Base-by-base conservation (phyloP, 2,888 invertebrate genomes). In the Heteromurus nitidus region DNA sequence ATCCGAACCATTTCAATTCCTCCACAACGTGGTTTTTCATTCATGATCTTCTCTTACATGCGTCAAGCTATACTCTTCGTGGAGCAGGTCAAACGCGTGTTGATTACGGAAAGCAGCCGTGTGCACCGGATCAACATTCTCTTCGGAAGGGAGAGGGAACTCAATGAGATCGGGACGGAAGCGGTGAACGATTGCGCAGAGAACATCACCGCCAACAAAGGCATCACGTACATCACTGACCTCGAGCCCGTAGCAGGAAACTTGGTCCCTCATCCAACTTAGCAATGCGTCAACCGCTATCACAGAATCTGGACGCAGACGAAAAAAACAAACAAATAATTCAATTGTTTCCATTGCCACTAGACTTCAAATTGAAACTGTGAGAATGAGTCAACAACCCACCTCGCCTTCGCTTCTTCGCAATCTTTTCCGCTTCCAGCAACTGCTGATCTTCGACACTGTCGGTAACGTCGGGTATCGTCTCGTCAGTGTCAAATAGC, bases 81-180 rank as follows among this genome's bases (percentile, higher is more conserved):
- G 95, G 64, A 97, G 91, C 72, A 95, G 92, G 88, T 95, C 94
- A 89, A 96, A 96, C n/a, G 96, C 96, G 80, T 93, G 89, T 87
- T 95, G 93, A 88, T 95, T 95, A 88, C 95, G 93, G 85, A 92
- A 92, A 36, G 91, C 86, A 3, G 86, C 86, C 11, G 82, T 84
- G 44, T 85, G 81, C 13, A 84, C 16, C 18, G 85, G 85, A 62
- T 86, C 91, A 2, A 92, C 90, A 83, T 93, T 93, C 86, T 92
- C 91, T 74, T 92, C 91, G 87, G 92, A 91, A 64, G 95, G 90
- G 69, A 92, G 90, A 87, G 91, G 91, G 88, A 93, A 93, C 86
- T 96, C 74, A 86, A 97, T 91, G 87, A 98, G 91, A 90, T 97
- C 96, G 1, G 98, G 98, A 81, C 97, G 92, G 91, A 97, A 98